phyloP scores from a whole-genome alignment of 2,888 invertebrate species.

The Spisula solida region DNA sequence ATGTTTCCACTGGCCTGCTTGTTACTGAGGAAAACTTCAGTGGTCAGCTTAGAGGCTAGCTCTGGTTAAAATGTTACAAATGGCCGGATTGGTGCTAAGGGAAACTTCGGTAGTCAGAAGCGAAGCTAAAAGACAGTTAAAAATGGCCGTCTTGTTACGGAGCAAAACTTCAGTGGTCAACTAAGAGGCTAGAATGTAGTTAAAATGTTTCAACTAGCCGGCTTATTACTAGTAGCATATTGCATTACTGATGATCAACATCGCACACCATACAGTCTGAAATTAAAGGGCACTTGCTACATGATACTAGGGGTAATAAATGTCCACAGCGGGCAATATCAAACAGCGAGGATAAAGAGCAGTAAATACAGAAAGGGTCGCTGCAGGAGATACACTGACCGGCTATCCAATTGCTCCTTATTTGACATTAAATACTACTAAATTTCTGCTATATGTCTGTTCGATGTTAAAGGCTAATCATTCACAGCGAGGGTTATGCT shows the following conservation, averaged over 20 bases:
- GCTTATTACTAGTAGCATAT: neutral
- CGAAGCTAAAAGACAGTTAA: too few species aligned
- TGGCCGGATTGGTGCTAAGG: too few species aligned
- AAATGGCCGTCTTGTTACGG: too few species aligned
- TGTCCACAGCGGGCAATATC: slow-evolving; percentile 54
- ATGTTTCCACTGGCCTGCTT: too few species aligned
- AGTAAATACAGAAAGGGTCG: slow-evolving; percentile 26
- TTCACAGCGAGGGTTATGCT: slow-evolving; percentile 29
- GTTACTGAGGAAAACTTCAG: too few species aligned
- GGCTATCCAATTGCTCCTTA: slow-evolving; percentile 36
- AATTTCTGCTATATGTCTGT: slow-evolving; percentile 29
- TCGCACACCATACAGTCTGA: slow-evolving; percentile 19
- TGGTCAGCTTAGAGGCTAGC: too few species aligned
- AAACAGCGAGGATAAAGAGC: slow-evolving; percentile 49
- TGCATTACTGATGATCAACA: slow-evolving; percentile 5
- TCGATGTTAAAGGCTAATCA: slow-evolving; percentile 38
- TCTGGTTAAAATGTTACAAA: too few species aligned
- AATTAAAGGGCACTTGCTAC: slow-evolving; percentile 44
- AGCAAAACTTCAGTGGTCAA: neutral
- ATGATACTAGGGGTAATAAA: slow-evolving; percentile 53
- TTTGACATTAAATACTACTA: slow-evolving; percentile 38
- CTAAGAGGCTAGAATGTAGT: neutral
- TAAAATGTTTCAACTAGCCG: neutral
- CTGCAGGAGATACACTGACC: neutral
- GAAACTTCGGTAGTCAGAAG: too few species aligned